Evolutionary conservation across 2,888 invertebrate genomes (phyloP).

Genomic region (Microplitis deprimator): DNA sequence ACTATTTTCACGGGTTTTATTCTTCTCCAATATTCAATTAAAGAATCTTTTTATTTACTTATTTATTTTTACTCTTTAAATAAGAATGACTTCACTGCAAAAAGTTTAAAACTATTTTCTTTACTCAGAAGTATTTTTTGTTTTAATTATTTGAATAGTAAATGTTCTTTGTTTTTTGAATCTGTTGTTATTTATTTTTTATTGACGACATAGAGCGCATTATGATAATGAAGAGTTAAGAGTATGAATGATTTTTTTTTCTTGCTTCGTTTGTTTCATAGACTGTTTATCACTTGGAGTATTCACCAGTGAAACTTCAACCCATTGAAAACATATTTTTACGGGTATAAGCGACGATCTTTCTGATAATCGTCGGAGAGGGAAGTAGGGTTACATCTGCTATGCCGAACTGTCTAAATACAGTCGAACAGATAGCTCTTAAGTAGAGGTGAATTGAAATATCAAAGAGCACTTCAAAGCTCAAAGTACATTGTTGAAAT

Average conservation of each 20-base stretch:
- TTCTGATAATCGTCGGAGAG: no score
- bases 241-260: neutral
- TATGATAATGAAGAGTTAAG: neutral
- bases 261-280: no score
- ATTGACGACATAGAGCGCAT: neutral
- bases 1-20: neutral
- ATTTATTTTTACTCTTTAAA: neutral
- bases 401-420: no score
- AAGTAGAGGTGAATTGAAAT: constrained; percentile 38
- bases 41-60: neutral
- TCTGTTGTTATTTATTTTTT: constrained; percentile 1
- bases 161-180: neutral
- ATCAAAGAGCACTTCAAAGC: constrained; percentile 38
- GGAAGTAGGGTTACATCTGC: no score
- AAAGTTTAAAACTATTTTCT: neutral
- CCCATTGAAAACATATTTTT: no score
- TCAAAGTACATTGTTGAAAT: constrained; percentile 24
- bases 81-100: neutral
- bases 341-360: no score
- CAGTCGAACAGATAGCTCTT: constrained; percentile 36
- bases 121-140: neutral
- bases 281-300: no score
- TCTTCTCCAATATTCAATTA: neutral
- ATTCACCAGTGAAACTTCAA: no score
- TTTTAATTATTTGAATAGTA: neutral